Base-by-base conservation (phyloP, 2,113 vertebrate species). In the Mormyrus lacerda region DNA sequence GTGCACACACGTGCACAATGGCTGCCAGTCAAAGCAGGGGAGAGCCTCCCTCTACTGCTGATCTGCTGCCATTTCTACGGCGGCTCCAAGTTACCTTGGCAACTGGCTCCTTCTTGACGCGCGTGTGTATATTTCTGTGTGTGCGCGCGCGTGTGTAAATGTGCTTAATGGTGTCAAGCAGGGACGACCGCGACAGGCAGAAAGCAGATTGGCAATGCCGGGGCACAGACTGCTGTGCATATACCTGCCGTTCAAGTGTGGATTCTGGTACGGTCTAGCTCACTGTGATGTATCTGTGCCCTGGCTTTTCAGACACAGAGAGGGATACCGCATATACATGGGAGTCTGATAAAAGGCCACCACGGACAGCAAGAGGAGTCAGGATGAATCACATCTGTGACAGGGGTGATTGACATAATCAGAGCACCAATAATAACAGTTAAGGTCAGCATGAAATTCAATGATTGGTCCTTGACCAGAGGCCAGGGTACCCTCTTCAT, bases 81-180 rank as follows among this genome's bases (percentile, higher is more conserved):
- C n/a, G 55, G 83, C 83, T 73, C 84, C 83, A 69, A 84, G 89
- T 89, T 87, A 44, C 89, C 89, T n/a, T 89, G 89, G 85, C 58
- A 89, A 89, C 89, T 45, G 58, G 55, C 31, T 88, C 39, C 87
- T 17, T 31, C 48, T 79, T 9, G 5, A 31, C 9, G n/a, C 13
- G 39, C 44, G 58, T 8, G 42, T 65, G 87, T 47, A 10, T 65
- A n/a, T n/a, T 39, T 65, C 35, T 88, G 19, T 44, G 51, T 44
- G 35, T 65, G 55, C 55, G 85, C 35, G 48, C 27, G 84, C 51
- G 69, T 47, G 27, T 51, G 69, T 53, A 35, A 51, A 47, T 51
- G 76, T 89, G 76, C 69, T 84, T 85, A 58, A 89, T 47, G 35
- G 21, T 45, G 39, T 58, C 79, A 58, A 79, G 73, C 88, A 89